Base-by-base conservation (phyloP, 2,113 vertebrate species). In the Phrynosoma blainvillii region DNA sequence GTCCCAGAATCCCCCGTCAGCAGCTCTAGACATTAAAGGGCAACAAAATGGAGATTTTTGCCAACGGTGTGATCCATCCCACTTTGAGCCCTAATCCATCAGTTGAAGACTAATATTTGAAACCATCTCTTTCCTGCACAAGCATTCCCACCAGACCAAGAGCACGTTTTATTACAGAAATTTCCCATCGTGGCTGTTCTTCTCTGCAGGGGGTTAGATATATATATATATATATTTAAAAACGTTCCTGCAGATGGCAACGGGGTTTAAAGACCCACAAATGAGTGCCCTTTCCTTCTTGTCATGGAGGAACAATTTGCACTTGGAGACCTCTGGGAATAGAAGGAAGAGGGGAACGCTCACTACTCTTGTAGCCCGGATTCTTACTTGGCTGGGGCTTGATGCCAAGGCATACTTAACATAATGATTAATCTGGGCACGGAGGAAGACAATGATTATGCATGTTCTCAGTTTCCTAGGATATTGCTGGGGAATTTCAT, bases 391-490 rank as follows among this genome's bases (percentile, higher is more conserved):
- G 66, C 78, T 30, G 16, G 5, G 70, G 70, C 70, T 54, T 47
- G 70, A 74, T 3, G 27, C 54, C 79, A 59, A 74, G n/a, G 71
- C 79, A 21, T 75, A 23, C 70, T 87, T 82, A 87, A 74, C 78
- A 82, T 82, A 62, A 75, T 87, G 86, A 87, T 87, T 87, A 82
- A 87, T 87, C 79, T 87, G 86, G 73, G 52, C 54, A 47, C 6
- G 27, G 79, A 47, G 27, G 27, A 65, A 30, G 75, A 16, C 62
- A 25, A 42, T 32, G 86, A 74, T 82, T 82, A 81, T 42, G 79
- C 86, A 82, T 65, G 79, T 75, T 47, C 86, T 82, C 56, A 3
- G 86, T 87, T 87, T 87, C 86, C 86, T 74, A 87, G 86, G 86
- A 82, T 87, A 87, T 79, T 87, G 66, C 54, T 59, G 36, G 79